A percentile compares a stretch with the other conserved stretches of the same genome.
phyloP scores from a whole-genome alignment of 92 coral and sea anemone species.

The Pocillopora meandrina region DNA sequence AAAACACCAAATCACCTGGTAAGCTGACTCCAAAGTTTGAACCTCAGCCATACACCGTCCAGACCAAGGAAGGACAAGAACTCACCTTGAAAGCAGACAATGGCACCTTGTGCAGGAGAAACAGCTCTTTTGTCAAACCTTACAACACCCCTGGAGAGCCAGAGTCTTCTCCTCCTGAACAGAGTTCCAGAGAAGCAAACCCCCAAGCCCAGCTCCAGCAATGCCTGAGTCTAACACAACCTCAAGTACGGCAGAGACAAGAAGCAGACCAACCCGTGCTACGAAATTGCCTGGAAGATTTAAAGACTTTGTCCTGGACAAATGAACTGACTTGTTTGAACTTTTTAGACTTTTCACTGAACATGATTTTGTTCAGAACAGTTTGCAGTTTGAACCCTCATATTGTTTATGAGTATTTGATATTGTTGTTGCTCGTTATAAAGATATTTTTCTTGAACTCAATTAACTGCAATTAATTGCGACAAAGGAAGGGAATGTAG shows the following conservation, averaged over 20 bases:
- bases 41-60: constrained; percentile 41
- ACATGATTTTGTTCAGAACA: constrained; percentile 7
- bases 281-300: constrained; percentile 7
- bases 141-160: constrained; percentile 32
- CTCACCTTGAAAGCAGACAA: constrained; percentile 34
- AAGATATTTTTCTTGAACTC: constrained; percentile 17
- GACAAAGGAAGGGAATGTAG: no score
- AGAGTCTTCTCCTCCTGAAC: background rate
- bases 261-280: constrained; percentile 25
- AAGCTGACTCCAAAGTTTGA: constrained; percentile 51
- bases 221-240: background rate
- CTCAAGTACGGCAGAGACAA: constrained; percentile 19
- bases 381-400: constrained; percentile 19
- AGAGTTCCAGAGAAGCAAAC: background rate
- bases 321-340: constrained; percentile 10
- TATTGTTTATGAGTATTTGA: background rate
- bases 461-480: constrained; percentile 1
- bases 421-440: constrained; percentile 1
- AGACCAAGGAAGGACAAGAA: constrained; percentile 21
- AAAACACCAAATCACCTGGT: constrained; percentile 54
- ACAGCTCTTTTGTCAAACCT: constrained; percentile 54
- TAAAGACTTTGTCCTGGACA: constrained; percentile 37
- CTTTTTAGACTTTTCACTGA: background rate
- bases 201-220: no score
- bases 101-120: constrained; percentile 38